Conservation (phyloP, 2,797 vertebrate genomes). For the Thaleichthys pacificus region DNA sequence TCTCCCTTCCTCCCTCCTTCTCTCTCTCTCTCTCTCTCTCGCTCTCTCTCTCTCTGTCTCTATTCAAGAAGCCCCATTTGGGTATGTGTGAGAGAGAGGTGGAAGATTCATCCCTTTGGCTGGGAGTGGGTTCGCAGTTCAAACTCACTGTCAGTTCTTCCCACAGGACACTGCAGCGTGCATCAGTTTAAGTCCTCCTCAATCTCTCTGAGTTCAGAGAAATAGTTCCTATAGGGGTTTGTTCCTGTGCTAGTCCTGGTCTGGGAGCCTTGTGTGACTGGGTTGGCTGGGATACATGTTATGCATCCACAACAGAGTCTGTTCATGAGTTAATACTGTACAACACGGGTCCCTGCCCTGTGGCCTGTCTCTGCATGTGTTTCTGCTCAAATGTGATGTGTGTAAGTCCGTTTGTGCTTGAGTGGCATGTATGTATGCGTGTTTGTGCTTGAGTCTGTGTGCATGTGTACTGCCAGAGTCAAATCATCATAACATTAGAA, state of each 20-base stretch:
- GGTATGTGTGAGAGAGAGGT: constrained; percentile 6
- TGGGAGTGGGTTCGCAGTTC: constrained; percentile 27
- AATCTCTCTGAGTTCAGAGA: constrained; percentile 45
- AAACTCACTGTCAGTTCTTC: constrained; percentile 9
- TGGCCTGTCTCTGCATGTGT: constrained; percentile 37
- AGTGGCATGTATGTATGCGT: constrained; percentile 17
- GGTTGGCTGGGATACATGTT: constrained; percentile 59
- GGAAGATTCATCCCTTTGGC: background rate
- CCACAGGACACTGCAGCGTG: constrained; percentile 32
- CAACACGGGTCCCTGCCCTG: constrained; percentile 58
- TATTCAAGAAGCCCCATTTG: background rate
- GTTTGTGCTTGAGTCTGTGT: constrained; percentile 33
- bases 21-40: background rate
- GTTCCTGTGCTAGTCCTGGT: constrained; percentile 44
- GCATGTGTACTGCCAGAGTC: constrained; percentile 17
- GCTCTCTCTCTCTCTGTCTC: background rate
- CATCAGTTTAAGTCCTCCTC: constrained; percentile 51
- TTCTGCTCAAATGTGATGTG: constrained; percentile 36
- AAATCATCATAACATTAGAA: constrained; percentile 14
- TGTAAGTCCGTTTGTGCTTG: constrained; percentile 19
- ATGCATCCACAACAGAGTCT: constrained; percentile 53
- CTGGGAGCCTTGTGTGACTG: constrained; percentile 50
- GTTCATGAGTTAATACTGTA: constrained; percentile 73
- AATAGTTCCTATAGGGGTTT: constrained; percentile 32
- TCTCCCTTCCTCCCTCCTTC: background rate